Evolutionary conservation across 2,888 invertebrate genomes (phyloP).

Genomic region (Trachelus tabidus): DNA sequence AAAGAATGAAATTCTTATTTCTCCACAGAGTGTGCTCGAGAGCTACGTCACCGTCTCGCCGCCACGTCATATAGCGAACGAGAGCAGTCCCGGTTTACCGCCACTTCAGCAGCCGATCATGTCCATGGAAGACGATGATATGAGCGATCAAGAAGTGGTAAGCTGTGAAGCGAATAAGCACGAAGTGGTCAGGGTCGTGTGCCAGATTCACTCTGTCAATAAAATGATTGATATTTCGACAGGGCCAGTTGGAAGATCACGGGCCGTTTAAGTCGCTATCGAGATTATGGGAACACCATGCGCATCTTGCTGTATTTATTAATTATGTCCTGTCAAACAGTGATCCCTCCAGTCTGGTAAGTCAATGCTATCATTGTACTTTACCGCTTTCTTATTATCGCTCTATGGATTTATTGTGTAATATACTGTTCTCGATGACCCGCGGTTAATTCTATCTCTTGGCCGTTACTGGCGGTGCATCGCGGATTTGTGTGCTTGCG

Average conservation of each 20-base stretch:
- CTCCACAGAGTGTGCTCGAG: constrained; percentile 47
- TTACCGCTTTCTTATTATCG: background rate
- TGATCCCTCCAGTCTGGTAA: constrained; percentile 80
- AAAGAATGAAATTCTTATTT: background rate
- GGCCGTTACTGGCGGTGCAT: background rate
- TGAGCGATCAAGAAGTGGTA: constrained; percentile 86
- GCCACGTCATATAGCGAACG: constrained; percentile 49
- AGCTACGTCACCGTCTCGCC: constrained; percentile 63
- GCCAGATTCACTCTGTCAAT: background rate
- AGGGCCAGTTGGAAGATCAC: constrained; percentile 84
- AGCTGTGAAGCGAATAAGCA: constrained; percentile 49
- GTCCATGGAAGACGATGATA: constrained; percentile 96
- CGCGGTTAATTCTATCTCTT: background rate
- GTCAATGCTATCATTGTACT: constrained; percentile 38
- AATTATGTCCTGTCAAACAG: constrained; percentile 89
- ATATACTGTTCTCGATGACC: background rate
- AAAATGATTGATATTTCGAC: constrained; percentile 36
- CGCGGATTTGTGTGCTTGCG: background rate
- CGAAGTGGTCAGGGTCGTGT: background rate
- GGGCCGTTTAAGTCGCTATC: constrained; percentile 90
- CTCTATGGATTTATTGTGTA: background rate
- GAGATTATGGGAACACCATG: constrained; percentile 85
- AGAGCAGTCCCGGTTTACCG: constrained; percentile 56
- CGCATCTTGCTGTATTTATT: constrained; percentile 93
- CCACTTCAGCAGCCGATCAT: constrained; percentile 82